Evolutionary conservation across 2,113 vertebrate genomes (phyloP).

Genomic region (Coptodon rendalli): DNA sequence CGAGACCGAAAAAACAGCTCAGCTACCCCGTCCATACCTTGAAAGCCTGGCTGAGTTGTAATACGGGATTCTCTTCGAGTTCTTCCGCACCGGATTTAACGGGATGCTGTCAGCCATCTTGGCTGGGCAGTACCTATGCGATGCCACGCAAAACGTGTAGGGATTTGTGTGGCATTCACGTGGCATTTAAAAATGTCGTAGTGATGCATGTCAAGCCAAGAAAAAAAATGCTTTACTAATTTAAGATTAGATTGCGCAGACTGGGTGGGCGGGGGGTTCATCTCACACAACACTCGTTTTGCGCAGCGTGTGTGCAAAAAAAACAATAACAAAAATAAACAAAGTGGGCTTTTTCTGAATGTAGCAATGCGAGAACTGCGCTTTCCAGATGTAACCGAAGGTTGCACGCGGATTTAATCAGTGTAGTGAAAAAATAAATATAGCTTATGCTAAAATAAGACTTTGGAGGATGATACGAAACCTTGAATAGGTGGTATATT

Average conservation of each 20-base stretch:
- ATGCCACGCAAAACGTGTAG: slow-evolving; percentile 45
- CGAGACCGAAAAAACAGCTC: not conserved
- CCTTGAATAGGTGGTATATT: not conserved
- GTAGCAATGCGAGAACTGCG: accelerated
- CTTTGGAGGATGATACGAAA: not conserved
- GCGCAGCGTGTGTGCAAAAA: not conserved
- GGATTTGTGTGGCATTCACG: not conserved
- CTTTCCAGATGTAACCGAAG: not conserved
- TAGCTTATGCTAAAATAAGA: not conserved
- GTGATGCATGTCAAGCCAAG: accelerated
- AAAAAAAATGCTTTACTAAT: not conserved
- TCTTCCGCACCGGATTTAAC: slow-evolving; percentile 68
- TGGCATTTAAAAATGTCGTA: not conserved
- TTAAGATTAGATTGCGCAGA: not conserved
- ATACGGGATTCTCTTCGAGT: slow-evolving; percentile 54
- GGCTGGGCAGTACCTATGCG: slow-evolving; percentile 38
- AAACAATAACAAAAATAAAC: not conserved
- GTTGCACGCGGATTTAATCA: not conserved
- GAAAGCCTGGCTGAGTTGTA: slow-evolving; percentile 58
- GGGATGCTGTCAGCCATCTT: slow-evolving; percentile 77
- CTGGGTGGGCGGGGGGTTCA: not conserved
- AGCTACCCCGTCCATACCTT: slow-evolving; percentile 48
- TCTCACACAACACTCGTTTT: not conserved
- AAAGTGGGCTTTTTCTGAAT: not conserved
- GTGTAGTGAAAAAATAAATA: not conserved